Base-by-base conservation (phyloP, 2,888 invertebrate genomes). In the Agrypnus murinus region DNA sequence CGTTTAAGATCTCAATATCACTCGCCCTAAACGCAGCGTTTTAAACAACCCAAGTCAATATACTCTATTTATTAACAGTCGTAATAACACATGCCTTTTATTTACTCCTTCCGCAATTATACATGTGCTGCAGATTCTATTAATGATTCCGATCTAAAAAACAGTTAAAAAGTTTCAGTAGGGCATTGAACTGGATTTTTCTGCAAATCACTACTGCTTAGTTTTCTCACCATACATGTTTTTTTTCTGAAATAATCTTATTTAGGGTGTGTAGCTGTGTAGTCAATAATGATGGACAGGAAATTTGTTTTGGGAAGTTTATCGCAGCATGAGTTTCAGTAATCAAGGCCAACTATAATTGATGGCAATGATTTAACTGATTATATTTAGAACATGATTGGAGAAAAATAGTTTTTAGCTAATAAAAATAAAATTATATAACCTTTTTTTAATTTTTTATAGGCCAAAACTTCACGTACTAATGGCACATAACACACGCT, bases 31-130 rank as follows among this genome's bases (percentile, higher is more conserved):
- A 12, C 14, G 25, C 2, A 25, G 25, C 7, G 12, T 50, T 50
- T 50, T 4, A 32, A 17, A 43, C 6, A 14, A 43, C 43, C 12
- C 9, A 50, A 50, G 50, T 32, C 50, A 50, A 50, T 50, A n/a
- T n/a, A 50, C 31, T 25, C 50, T n/a, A n/a, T n/a, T 50, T 25
- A 50, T 19, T 46, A 15, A 17, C 32, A n/a, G 10, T 15, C 50
- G 50, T 32, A 50, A n/a, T n/a, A n/a, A 32, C 50, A 50, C 12
- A 50, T 32, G 50, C 19, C 25, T 32, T 50, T 12, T 32, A 50
- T 50, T 50, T 50, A 50, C 50, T 50, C 50, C 50, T 50, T 50
- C 50, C 50, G 50, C 50, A 50, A 50, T 50, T 50, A 31, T 14
- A 50, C 17, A 50, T 32, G 50, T 32, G 50, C 46, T 46, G 19